Conservation (phyloP, 2,888 invertebrate genomes). For the Drosophila ezoana region DNA sequence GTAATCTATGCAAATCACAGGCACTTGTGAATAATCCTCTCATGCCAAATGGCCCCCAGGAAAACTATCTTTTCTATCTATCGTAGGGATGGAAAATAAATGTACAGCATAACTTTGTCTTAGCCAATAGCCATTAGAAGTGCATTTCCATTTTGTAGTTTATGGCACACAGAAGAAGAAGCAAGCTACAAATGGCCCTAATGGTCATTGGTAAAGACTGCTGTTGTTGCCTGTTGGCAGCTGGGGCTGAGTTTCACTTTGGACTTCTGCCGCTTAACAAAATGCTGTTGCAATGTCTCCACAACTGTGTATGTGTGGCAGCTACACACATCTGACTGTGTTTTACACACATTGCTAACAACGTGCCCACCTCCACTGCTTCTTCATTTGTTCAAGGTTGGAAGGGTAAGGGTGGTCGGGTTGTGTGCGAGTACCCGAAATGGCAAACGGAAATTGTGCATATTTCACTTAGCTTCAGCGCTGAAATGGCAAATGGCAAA, state of each 20-base stretch:
- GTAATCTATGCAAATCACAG: slow-evolving; percentile 63
- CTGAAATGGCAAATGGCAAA: slow-evolving; percentile 70
- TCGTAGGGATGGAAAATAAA: slow-evolving; percentile 38
- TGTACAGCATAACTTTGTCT: slow-evolving; percentile 71
- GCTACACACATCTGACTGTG: slow-evolving; percentile 51
- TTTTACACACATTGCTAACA: slow-evolving; percentile 46
- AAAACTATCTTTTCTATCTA: not conserved
- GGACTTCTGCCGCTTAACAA: slow-evolving; percentile 48
- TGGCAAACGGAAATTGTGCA: slow-evolving; percentile 77
- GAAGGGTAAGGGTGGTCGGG: not conserved
- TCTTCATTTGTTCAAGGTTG: no score
- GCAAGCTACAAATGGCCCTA: slow-evolving; percentile 39
- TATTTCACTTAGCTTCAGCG: slow-evolving; percentile 75
- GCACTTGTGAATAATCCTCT: slow-evolving; percentile 13
- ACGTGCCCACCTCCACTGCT: not conserved
- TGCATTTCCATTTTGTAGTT: slow-evolving; percentile 58
- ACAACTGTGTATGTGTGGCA: slow-evolving; percentile 26
- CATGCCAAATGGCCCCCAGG: slow-evolving; percentile 8
- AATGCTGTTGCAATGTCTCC: slow-evolving; percentile 39
- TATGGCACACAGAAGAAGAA: slow-evolving; percentile 25
- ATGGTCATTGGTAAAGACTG: slow-evolving; percentile 48
- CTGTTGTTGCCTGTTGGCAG: slow-evolving; percentile 30
- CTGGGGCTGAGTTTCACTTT: slow-evolving; percentile 41
- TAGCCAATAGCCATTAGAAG: slow-evolving; percentile 67
- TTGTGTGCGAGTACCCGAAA: slow-evolving; percentile 32